Conservation (phyloP, 2,113 vertebrate species). For the Parotia lawesii region DNA sequence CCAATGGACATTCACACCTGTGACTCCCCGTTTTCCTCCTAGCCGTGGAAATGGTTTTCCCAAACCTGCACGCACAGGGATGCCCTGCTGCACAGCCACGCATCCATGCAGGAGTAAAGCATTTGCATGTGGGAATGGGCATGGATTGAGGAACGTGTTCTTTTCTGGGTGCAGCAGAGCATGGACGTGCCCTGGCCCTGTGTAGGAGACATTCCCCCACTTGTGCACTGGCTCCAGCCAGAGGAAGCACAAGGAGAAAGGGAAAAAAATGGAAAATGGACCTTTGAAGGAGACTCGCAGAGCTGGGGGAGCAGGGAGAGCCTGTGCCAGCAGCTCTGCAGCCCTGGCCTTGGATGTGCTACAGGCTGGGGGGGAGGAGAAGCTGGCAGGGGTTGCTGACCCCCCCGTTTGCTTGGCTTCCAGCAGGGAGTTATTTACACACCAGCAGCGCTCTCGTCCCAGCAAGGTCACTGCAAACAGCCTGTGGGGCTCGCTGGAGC, state of each 20-base stretch:
- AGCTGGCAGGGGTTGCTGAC: neutral
- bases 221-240: neutral
- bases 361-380: neutral
- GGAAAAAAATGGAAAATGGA: neutral
- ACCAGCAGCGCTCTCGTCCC: neutral
- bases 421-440: conserved; percentile 20
- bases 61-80: neutral
- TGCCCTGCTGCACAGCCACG: neutral
- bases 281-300: neutral
- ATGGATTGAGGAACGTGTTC: fast-evolving
- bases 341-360: neutral
- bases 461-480: conserved; percentile 31
- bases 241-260: neutral
- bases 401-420: neutral
- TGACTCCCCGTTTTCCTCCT: neutral
- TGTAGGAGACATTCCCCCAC: neutral
- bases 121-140: neutral
- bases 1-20: neutral
- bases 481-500: neutral
- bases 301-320: neutral
- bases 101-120: neutral
- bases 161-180: neutral
- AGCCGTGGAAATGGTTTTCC: neutral
- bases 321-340: neutral
- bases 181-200: neutral